phyloP scores from a whole-genome alignment of 92 coral and sea anemone genomes.

The Plumapathes pennacea region DNA sequence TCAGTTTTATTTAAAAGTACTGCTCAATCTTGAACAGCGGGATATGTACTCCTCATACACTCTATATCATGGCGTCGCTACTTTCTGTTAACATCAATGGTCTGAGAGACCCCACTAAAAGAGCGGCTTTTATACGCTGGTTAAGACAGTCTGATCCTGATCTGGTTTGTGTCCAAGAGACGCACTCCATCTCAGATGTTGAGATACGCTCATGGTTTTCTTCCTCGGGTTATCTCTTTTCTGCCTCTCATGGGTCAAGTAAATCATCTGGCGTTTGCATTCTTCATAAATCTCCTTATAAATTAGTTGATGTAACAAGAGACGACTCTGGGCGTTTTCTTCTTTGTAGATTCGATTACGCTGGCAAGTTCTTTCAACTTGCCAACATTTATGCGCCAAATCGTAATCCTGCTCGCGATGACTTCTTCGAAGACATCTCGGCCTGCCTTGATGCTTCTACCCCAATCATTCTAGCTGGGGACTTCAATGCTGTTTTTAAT shows the following conservation, averaged over 20 bases:
- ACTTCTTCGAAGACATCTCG: neutral
- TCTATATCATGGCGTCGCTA: no score
- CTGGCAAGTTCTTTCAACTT: neutral
- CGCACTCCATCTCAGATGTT: neutral
- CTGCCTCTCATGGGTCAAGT: neutral
- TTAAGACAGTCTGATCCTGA: neutral
- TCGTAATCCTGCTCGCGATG: constrained; percentile 5
- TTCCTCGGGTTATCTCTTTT: neutral
- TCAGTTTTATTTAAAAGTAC: no score
- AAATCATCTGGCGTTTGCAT: neutral
- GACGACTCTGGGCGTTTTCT: no score
- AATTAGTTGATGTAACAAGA: no score
- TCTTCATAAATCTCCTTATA: no score
- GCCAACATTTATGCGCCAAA: constrained; percentile 1
- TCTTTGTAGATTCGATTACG: no score
- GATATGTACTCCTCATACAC: no score
- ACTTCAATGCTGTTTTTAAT: no score
- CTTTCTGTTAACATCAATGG: no score
- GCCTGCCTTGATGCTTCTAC: neutral
- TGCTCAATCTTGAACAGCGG: no score
- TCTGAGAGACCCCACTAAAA: no score
- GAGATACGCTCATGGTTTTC: constrained; percentile 2
- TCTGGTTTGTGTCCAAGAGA: constrained; percentile 1
- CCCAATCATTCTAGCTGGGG: no score
- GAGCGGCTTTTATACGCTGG: neutral